phyloP scores from a whole-genome alignment of 2,797 vertebrate species.

The Synaphobranchus kaupii region DNA sequence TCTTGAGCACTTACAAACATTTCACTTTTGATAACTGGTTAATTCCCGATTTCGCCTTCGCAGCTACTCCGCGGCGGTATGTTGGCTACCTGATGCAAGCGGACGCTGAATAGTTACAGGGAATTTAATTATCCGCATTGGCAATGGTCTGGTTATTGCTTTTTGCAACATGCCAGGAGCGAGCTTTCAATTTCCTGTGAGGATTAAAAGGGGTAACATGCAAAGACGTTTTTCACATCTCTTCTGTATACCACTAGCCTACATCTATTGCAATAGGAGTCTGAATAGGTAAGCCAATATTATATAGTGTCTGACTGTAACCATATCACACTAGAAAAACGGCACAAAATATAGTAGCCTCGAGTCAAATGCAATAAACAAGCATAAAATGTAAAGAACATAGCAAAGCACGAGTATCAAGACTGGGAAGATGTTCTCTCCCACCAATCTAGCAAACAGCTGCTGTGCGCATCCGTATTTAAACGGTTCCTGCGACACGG shows the following conservation, averaged over 20 bases:
- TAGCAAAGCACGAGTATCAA: neutral
- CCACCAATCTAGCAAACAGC: neutral
- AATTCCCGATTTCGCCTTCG: neutral
- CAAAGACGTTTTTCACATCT: too few species aligned
- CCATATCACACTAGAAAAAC: neutral
- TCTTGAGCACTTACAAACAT: neutral
- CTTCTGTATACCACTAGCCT: neutral
- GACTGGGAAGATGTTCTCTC: neutral
- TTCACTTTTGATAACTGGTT: neutral
- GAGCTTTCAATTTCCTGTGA: neutral
- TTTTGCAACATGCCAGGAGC: neutral
- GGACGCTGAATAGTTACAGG: neutral
- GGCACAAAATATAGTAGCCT: neutral
- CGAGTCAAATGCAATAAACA: neutral
- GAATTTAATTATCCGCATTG: neutral
- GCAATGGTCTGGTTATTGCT: neutral
- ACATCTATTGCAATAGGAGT: neutral
- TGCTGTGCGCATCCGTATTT: neutral
- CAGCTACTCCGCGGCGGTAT: neutral
- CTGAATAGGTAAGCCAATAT: neutral
- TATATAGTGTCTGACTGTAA: neutral
- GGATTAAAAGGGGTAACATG: neutral
- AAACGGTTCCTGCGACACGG: neutral
- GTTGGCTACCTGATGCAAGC: neutral
- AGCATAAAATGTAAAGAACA: neutral